phyloP scores from a whole-genome alignment of 2,797 vertebrate genomes.

The Myripristis jacobus region DNA sequence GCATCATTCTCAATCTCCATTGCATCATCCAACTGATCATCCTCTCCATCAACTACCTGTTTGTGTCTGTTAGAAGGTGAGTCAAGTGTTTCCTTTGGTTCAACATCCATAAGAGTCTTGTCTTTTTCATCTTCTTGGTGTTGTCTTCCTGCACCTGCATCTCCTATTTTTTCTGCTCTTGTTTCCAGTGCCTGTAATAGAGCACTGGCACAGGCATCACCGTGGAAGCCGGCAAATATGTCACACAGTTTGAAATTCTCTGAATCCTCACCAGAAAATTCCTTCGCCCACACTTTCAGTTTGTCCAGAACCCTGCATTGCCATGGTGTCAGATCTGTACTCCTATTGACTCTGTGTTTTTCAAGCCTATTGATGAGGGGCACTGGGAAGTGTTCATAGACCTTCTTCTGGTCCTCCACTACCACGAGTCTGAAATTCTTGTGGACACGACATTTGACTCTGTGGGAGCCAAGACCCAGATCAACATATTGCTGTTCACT shows the following conservation, averaged over 20 bases:
- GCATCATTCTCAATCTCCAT: constrained; percentile 24
- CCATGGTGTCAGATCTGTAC: constrained; percentile 78
- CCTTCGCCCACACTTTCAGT: constrained; percentile 77
- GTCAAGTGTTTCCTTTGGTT: constrained; percentile 33
- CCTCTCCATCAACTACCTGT: constrained; percentile 17
- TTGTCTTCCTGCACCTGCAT: neutral
- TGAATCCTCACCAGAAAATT: constrained; percentile 52
- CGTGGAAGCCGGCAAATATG: constrained; percentile 84
- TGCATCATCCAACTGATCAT: constrained; percentile 9
- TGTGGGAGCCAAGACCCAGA: constrained; percentile 87
- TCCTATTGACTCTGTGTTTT: constrained; percentile 85
- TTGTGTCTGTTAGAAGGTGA: constrained; percentile 2
- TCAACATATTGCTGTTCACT: constrained; percentile 85
- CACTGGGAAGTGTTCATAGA: constrained; percentile 84
- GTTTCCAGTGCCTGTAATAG: constrained; percentile 76
- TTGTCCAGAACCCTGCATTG: constrained; percentile 72
- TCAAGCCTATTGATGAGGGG: constrained; percentile 87
- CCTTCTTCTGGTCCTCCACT: constrained; percentile 85
- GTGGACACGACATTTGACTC: constrained; percentile 86
- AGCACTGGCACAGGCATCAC: constrained; percentile 80
- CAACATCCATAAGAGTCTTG: constrained; percentile 7
- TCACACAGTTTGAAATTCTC: constrained; percentile 71
- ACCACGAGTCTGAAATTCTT: constrained; percentile 82
- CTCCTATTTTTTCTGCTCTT: constrained; percentile 6
- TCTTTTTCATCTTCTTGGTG: constrained; percentile 17